A percentile compares a stretch with the other conserved stretches of the same genome.
Conservation (phyloP, 2,113 vertebrate species). For the Epinephelus cyanopodus region DNA sequence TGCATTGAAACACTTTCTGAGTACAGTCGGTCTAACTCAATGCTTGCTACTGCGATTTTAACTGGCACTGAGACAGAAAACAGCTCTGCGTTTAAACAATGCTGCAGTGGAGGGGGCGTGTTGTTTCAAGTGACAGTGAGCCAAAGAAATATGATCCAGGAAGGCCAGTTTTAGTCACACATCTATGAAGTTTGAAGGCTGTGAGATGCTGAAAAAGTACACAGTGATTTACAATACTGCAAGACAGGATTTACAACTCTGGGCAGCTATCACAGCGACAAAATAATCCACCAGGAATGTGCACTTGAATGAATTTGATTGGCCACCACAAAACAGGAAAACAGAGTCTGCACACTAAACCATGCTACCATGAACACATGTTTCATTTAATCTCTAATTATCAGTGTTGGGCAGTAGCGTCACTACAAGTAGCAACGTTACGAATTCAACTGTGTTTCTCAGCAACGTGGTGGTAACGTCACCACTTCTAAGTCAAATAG, state of each 20-base stretch:
- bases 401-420: too few species aligned
- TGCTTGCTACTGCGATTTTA: background rate
- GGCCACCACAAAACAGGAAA: too few species aligned
- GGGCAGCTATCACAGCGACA: background rate
- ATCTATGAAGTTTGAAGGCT: too few species aligned
- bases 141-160: background rate
- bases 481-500: too few species aligned
- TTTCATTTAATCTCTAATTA: too few species aligned
- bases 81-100: background rate
- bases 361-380: too few species aligned
- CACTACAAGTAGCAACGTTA: too few species aligned
- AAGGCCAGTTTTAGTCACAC: background rate
- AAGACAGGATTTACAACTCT: background rate
- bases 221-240: too few species aligned
- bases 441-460: too few species aligned
- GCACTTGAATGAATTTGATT: background rate
- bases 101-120: background rate
- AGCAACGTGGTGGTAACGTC: too few species aligned
- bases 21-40: background rate
- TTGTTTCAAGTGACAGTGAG: constrained; percentile 16
- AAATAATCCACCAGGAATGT: background rate
- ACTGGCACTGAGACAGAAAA: background rate
- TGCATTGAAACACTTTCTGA: background rate
- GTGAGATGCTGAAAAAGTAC: too few species aligned
- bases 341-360: too few species aligned